Evolutionary conservation across 2,888 invertebrate genomes (phyloP), one percentile per base, ranked within the genome.

Genomic region (Dichetophora obliterata): DNA sequence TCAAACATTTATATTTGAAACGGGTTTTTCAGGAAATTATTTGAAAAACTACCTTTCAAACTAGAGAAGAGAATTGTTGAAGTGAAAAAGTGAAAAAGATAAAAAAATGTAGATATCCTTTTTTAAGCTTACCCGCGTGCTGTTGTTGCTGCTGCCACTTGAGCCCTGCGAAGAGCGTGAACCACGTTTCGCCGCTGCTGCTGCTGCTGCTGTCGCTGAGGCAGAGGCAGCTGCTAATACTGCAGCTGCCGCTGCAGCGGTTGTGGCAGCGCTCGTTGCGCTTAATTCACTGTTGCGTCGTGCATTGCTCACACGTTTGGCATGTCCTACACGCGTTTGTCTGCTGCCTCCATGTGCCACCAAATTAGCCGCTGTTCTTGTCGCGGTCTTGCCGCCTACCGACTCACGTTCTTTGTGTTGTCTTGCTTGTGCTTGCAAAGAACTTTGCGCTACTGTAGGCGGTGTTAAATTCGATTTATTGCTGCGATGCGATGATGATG

Each of bases 91-190:
- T n/a, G n/a, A n/a, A n/a, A n/a, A n/a, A n/a, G n/a, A n/a, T n/a
- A n/a, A n/a, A n/a, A n/a, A n/a, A n/a, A n/a, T n/a, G n/a, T n/a
- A n/a, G n/a, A n/a, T n/a, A n/a, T n/a, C n/a, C n/a, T n/a, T n/a
- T n/a, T n/a, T n/a, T 1, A 27, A 6, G 87, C 91, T 92, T 91
- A 95, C 95, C 91, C 95, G 94, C 86, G 95, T 94, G 89, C 95
- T 94, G 86, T 93, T 93, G 89, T 93, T 93, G 89, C 93, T 93
- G 89, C 93, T 93, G 77, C 92, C 92, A 78, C 93, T 93, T 80
- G 95, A 95, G 83, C 94, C 92, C 86, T 92, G 92, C 65, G 92
- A 92, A 84, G 91, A 91, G 83, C 92, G 91, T 79, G 93, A 92
- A 84, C 92, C 91, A 82, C 91, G 84, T 82, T 89, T 89, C 65